phyloP scores from a whole-genome alignment of 2,888 invertebrate genomes.

The Zygothrica quintamaculata region DNA sequence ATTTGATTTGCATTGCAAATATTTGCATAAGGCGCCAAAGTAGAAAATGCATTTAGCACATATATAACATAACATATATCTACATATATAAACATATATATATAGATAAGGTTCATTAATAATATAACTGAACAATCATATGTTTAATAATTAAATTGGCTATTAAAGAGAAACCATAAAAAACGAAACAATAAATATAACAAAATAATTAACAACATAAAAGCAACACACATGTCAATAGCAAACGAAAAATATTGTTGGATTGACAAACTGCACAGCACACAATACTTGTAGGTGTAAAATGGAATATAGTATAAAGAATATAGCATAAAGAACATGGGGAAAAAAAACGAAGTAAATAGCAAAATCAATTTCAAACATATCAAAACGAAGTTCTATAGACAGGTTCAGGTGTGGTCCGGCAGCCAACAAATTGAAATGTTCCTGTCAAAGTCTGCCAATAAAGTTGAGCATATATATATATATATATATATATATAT shows the following conservation, averaged over 20 bases:
- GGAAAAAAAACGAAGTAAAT: neutral
- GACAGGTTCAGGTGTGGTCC: slow-evolving; percentile 67
- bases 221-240: slow-evolving; percentile 12
- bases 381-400: slow-evolving; percentile 19
- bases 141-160: slow-evolving; percentile 47
- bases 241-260: neutral
- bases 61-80: neutral
- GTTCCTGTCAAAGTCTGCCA: slow-evolving; percentile 64
- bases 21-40: slow-evolving; percentile 18
- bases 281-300: slow-evolving; percentile 36
- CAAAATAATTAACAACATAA: slow-evolving; percentile 42
- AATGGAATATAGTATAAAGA: slow-evolving; percentile 16
- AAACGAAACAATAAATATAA: slow-evolving; percentile 26
- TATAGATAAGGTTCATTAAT: neutral
- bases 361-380: slow-evolving; percentile 15
- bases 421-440: slow-evolving; percentile 63
- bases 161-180: slow-evolving; percentile 21
- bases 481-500: too few species aligned
- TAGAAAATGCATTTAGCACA: neutral
- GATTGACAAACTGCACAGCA: slow-evolving; percentile 26
- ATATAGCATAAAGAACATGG: neutral
- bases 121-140: slow-evolving; percentile 3
- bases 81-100: too few species aligned
- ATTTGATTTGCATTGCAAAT: slow-evolving; percentile 8
- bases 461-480: slow-evolving; percentile 28